Conservation (phyloP, 2,888 invertebrate genomes). For the Chloroclystis v-ata region DNA sequence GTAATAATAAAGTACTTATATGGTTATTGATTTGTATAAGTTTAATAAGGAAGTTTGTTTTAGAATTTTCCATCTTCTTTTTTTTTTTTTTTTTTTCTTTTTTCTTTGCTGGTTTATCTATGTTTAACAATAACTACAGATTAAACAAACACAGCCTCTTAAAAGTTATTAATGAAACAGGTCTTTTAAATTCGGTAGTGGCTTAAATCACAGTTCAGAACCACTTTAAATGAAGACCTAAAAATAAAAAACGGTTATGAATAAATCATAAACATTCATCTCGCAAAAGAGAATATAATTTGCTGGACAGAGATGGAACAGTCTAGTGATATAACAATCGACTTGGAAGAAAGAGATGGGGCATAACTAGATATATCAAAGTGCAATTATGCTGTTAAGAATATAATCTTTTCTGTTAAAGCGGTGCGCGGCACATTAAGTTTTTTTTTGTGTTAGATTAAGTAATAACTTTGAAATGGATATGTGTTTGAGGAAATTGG, state of each 20-base stretch:
- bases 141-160: slow-evolving; percentile 11
- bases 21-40: too few relatives aligned
- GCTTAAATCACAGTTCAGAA: slow-evolving; percentile 46
- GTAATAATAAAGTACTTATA: too few relatives aligned
- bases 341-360: slow-evolving; percentile 36
- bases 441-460: slow-evolving; percentile 41
- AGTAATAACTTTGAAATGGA: slow-evolving; percentile 27
- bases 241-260: slow-evolving; percentile 36
- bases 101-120: too few relatives aligned
- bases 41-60: too few relatives aligned
- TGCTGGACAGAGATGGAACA: slow-evolving; percentile 35
- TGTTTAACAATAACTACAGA: not conserved
- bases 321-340: slow-evolving; percentile 9
- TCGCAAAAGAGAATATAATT: slow-evolving; percentile 43
- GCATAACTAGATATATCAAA: slow-evolving; percentile 43
- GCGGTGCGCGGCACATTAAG: slow-evolving; percentile 54
- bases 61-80: too few relatives aligned
- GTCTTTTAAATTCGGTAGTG: slow-evolving; percentile 50
- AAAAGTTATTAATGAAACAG: slow-evolving; percentile 24
- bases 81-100: too few relatives aligned
- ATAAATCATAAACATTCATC: slow-evolving; percentile 45
- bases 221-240: slow-evolving; percentile 42
- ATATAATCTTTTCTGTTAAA: slow-evolving; percentile 61
- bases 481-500: slow-evolving; percentile 10
- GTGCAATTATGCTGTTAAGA: slow-evolving; percentile 66